These are phyloP conservation scores for Crocidura indochinensis DNA, from an alignment of 2,797 vertebrate species.

Conservation along the genomic window DNA sequence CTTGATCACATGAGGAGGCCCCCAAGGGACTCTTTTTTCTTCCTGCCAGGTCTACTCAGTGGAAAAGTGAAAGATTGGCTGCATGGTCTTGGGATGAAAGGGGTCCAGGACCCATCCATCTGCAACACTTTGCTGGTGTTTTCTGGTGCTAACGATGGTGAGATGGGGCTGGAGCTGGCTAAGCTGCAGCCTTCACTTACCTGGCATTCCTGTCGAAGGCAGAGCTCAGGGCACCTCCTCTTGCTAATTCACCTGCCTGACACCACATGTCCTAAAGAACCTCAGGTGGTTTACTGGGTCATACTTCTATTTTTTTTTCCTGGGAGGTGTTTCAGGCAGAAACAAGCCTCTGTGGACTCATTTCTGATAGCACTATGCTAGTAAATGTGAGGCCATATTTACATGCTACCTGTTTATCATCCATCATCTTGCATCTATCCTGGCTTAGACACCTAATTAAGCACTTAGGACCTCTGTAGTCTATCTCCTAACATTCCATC, in stretches of 20 bases:
- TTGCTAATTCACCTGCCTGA: too few species aligned
- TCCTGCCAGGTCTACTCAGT: background rate
- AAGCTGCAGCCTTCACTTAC: too few species aligned
- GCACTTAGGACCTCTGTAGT: background rate
- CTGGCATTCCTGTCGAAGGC: fast-evolving
- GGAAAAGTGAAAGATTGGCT: too few species aligned
- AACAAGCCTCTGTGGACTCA: background rate
- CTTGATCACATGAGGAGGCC: too few species aligned
- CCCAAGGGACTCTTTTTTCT: too few species aligned
- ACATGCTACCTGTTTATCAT: background rate
- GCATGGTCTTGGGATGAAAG: too few species aligned
- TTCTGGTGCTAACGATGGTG: background rate
- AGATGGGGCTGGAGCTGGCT: too few species aligned
- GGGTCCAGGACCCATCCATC: background rate
- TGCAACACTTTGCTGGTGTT: fast-evolving
- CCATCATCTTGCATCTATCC: background rate
- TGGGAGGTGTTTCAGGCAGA: too few species aligned
- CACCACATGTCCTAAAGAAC: background rate
- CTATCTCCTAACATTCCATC: background rate
- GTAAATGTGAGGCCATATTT: too few species aligned
- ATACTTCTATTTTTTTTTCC: fast-evolving
- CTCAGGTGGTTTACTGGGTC: background rate
- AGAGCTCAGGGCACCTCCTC: background rate
- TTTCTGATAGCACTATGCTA: too few species aligned
- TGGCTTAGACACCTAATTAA: background rate